phyloP scores from a whole-genome alignment of 2,113 vertebrate genomes.

The Mesocricetus auratus region DNA sequence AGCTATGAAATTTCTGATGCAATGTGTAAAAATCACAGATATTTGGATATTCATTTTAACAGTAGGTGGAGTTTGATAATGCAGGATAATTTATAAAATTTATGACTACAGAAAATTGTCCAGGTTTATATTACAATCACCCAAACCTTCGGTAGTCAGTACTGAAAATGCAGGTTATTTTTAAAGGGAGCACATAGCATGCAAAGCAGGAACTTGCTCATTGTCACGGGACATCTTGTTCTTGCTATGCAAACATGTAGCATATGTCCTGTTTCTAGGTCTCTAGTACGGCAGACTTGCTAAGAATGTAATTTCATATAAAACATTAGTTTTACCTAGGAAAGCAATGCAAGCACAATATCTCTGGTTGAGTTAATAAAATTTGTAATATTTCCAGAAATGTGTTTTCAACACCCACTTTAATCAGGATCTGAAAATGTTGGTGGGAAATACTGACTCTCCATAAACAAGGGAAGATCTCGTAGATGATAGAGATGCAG shows the following conservation, averaged over 20 bases:
- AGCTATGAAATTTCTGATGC: background rate
- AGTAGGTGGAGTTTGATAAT: background rate
- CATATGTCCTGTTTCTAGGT: background rate
- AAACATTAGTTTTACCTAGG: background rate
- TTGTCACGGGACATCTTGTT: background rate
- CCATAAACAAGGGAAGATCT: background rate
- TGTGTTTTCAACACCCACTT: background rate
- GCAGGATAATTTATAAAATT: conserved; percentile 6
- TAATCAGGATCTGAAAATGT: background rate
- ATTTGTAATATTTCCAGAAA: background rate
- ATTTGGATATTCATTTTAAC: conserved; percentile 16
- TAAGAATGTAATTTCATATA: background rate
- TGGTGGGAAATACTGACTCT: background rate
- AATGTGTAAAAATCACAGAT: background rate
- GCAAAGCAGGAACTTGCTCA: background rate
- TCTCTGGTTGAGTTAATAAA: conserved; percentile 5
- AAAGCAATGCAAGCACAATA: background rate
- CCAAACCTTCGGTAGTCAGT: background rate
- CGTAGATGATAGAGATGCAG: background rate
- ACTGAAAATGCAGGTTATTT: background rate
- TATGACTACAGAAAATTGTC: background rate
- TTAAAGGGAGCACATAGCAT: background rate
- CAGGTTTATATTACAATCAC: background rate
- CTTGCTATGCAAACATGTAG: background rate
- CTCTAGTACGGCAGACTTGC: background rate